Conservation (phyloP, 2,113 vertebrate genomes). For the Phocoena sinus region DNA sequence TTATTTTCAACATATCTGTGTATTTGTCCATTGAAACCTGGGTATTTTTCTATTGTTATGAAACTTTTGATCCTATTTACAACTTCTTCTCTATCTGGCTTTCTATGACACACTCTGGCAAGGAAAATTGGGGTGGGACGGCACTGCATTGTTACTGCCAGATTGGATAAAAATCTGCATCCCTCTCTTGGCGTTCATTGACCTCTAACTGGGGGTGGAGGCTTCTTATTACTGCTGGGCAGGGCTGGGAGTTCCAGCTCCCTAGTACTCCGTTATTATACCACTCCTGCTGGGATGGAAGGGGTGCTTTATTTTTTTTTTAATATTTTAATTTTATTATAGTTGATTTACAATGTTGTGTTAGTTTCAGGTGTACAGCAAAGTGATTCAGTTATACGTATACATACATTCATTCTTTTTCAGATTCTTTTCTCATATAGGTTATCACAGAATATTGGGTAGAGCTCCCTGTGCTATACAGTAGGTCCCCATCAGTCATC, state of each 20-base stretch:
- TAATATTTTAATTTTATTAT: too few species aligned
- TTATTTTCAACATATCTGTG: too few species aligned
- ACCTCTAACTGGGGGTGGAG: rapidly evolving
- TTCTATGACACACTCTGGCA: background rate
- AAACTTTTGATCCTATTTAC: background rate
- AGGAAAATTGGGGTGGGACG: rapidly evolving
- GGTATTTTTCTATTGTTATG: background rate
- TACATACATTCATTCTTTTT: too few species aligned
- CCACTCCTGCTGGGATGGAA: too few species aligned
- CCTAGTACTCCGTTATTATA: background rate
- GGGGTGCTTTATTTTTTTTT: too few species aligned
- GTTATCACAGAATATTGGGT: too few species aligned
- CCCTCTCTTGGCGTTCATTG: background rate
- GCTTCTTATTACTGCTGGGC: background rate
- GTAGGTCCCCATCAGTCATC: too few species aligned
- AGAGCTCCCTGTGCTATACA: too few species aligned
- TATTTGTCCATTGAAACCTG: background rate
- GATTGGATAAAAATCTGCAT: background rate
- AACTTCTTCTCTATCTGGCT: background rate
- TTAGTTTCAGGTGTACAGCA: too few species aligned
- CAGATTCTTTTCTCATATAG: too few species aligned
- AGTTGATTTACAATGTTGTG: too few species aligned
- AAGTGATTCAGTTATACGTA: too few species aligned
- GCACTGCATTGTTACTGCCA: background rate
- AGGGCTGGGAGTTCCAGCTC: background rate